Percentiles rank a stretch among this genome's conserved stretches.
Conservation (phyloP, 2,113 vertebrate species). For the Catagonus wagneri region DNA sequence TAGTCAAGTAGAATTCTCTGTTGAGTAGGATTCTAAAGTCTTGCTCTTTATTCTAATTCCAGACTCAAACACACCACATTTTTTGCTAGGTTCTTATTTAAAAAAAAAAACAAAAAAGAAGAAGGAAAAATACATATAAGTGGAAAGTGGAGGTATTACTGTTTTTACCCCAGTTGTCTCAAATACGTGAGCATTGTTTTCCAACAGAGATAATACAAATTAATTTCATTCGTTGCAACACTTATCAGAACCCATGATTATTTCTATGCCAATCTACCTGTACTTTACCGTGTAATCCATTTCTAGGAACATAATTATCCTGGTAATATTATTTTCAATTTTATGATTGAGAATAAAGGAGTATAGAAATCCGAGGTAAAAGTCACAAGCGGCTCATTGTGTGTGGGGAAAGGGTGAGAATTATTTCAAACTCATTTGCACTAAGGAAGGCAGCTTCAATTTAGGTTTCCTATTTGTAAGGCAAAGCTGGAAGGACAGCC, state of each 20-base stretch:
- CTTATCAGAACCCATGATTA: background rate
- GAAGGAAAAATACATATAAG: background rate
- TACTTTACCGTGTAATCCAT: background rate
- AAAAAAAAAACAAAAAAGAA: background rate
- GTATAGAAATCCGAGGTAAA: background rate
- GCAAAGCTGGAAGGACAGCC: background rate
- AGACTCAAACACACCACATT: constrained; percentile 8
- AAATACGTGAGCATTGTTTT: background rate
- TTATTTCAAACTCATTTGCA: background rate
- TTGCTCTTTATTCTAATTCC: constrained; percentile 36
- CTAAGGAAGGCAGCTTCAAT: background rate
- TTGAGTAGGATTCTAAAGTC: background rate
- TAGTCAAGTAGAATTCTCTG: background rate
- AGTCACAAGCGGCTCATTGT: background rate
- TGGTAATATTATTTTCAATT: constrained; percentile 25
- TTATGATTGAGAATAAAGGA: background rate
- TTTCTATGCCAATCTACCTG: background rate
- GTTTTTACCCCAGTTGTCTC: background rate
- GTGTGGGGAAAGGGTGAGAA: background rate
- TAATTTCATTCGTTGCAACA: background rate
- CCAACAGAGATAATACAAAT: background rate
- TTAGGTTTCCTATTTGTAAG: background rate
- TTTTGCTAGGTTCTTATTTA: background rate
- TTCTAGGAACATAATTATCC: background rate
- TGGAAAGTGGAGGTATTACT: background rate